Evolutionary conservation across 2,113 vertebrate species (phyloP).

Genomic region (Tretioscincus oriximinensis): DNA sequence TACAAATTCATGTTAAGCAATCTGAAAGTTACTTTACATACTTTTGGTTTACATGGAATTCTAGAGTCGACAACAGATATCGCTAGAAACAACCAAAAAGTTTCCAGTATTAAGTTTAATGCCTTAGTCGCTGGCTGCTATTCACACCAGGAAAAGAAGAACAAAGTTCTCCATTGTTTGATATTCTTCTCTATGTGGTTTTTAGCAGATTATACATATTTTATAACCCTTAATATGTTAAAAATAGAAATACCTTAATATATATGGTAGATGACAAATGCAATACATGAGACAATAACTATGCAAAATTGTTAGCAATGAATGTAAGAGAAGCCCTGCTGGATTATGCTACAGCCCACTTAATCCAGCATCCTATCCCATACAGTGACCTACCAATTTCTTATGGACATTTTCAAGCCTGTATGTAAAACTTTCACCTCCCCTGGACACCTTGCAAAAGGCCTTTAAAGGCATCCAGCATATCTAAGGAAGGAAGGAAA

Average conservation of each 20-base stretch:
- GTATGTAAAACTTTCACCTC: too few relatives aligned
- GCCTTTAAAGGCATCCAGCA: too few relatives aligned
- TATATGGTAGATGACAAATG: slow-evolving; percentile 57
- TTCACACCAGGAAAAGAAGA: background rate
- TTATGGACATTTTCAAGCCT: too few relatives aligned
- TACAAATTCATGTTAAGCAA: background rate
- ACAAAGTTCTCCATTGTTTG: background rate
- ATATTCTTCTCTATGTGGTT: background rate
- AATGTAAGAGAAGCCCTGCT: too few relatives aligned
- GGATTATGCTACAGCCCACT: too few relatives aligned
- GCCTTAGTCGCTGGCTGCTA: background rate
- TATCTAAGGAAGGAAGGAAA: too few relatives aligned
- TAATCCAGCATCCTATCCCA: too few relatives aligned
- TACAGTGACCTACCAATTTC: too few relatives aligned
- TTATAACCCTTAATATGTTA: slow-evolving; percentile 59
- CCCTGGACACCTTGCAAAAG: too few relatives aligned
- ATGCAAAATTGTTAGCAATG: slow-evolving; percentile 38
- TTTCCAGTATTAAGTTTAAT: background rate
- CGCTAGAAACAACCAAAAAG: background rate
- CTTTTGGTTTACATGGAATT: background rate
- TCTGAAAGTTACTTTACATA: background rate
- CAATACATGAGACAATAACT: slow-evolving; percentile 51
- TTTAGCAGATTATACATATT: slow-evolving; percentile 47
- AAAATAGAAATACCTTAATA: slow-evolving; percentile 60
- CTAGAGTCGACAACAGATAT: background rate